These are phyloP conservation scores for Aldrovandia affinis DNA, from an alignment of 2,797 vertebrate genomes.

Conservation along the genomic window DNA sequence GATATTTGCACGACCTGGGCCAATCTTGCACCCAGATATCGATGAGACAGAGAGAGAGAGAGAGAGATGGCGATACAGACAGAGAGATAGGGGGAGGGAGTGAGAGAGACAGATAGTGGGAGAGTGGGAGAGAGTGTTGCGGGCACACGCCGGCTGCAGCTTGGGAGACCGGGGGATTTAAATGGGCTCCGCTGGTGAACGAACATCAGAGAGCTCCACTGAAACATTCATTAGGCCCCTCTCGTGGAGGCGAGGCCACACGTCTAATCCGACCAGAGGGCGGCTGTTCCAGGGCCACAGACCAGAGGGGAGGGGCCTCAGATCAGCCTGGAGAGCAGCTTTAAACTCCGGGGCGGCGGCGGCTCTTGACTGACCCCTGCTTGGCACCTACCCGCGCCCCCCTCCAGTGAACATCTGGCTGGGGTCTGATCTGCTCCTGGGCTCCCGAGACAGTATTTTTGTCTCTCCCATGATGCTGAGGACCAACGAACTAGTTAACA, in stretches of 20 bases:
- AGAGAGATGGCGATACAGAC: neutral
- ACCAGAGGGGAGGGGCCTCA: neutral
- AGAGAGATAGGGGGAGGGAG: conserved; percentile 38
- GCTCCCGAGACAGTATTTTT: conserved; percentile 49
- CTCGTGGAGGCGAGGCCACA: conserved; percentile 55
- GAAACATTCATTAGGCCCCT: conserved; percentile 68
- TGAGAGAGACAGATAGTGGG: neutral
- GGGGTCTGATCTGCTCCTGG: conserved; percentile 51
- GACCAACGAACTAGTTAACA: conserved; percentile 40
- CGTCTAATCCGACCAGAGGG: conserved; percentile 56
- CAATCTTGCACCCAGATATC: conserved; percentile 51
- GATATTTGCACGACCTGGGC: conserved; percentile 68
- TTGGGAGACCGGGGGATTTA: conserved; percentile 49
- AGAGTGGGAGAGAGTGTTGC: neutral
- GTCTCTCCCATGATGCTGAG: conserved; percentile 34
- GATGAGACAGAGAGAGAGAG: conserved; percentile 45
- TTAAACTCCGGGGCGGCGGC: neutral
- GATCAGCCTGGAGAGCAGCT: neutral
- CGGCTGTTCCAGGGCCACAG: neutral
- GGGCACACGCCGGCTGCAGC: conserved; percentile 31
- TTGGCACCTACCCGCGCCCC: conserved; percentile 49
- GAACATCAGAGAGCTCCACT: conserved; percentile 61
- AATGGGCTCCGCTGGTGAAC: conserved; percentile 55
- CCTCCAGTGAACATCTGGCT: neutral
- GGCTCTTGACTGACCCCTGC: conserved; percentile 35